Conservation (phyloP, 2,797 vertebrate species). For the Coregonus sp. region DNA sequence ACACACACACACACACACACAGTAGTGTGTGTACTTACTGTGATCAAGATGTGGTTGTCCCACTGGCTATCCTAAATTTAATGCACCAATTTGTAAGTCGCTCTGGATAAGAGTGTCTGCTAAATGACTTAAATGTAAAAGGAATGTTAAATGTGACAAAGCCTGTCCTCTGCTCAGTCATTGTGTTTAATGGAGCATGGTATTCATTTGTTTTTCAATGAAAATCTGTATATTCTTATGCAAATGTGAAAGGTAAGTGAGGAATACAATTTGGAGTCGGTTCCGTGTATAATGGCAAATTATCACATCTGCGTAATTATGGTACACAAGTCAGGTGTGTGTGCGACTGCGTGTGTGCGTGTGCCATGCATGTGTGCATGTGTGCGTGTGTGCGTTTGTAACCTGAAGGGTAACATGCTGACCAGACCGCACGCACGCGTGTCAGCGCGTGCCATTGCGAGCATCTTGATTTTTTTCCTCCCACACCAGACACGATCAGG, state of each 20-base stretch:
- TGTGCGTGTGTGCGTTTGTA: conserved; percentile 20
- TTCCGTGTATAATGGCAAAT: conserved; percentile 46
- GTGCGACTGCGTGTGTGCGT: not conserved
- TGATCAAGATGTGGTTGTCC: too few relatives aligned
- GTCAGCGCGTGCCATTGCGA: too few relatives aligned
- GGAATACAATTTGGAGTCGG: conserved; percentile 44
- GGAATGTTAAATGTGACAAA: not conserved
- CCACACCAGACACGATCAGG: too few relatives aligned
- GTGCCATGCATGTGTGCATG: too few relatives aligned
- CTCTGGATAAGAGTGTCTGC: too few relatives aligned
- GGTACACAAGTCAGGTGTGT: not conserved
- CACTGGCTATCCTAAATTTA: too few relatives aligned
- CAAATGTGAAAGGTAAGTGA: conserved; percentile 46
- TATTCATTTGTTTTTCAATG: conserved; percentile 36
- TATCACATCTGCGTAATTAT: conserved; percentile 33
- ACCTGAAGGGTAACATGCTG: not conserved
- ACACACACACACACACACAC: too few relatives aligned
- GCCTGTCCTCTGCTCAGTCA: conserved; percentile 21
- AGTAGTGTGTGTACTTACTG: too few relatives aligned
- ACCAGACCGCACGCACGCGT: too few relatives aligned
- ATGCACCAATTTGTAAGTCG: too few relatives aligned
- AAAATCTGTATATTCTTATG: conserved; percentile 40
- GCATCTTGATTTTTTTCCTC: too few relatives aligned
- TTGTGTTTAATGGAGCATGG: conserved; percentile 32
- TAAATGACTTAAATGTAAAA: too few relatives aligned